These are phyloP conservation scores for Drosophila jambulina DNA, from an alignment of 1,140 invertebrate genomes.

Conservation along the genomic window DNA sequence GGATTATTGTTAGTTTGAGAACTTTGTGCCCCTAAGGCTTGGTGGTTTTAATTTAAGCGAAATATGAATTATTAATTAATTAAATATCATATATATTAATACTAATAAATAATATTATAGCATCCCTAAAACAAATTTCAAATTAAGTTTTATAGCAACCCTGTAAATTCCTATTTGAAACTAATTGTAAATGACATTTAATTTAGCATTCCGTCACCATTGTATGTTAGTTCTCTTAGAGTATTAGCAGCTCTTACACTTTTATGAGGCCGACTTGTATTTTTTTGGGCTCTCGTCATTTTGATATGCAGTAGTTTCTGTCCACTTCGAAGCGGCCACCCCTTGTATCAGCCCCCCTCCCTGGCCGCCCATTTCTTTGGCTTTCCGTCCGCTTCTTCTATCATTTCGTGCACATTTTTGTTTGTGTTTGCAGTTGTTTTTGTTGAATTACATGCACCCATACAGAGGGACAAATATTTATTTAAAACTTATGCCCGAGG, in stretches of 20 bases:
- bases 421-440: conserved; percentile 63
- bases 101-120: neutral
- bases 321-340: conserved; percentile 31
- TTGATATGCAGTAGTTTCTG: conserved; percentile 64
- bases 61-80: rapidly evolving
- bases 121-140: no score
- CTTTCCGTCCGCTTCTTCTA: conserved; percentile 41
- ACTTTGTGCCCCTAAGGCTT: neutral
- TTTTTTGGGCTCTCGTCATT: conserved; percentile 48
- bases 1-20: neutral
- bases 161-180: neutral
- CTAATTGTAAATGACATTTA: neutral
- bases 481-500: conserved; percentile 82
- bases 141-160: neutral
- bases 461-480: conserved; percentile 74
- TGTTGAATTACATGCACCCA: conserved; percentile 82
- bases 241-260: conserved; percentile 21
- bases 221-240: neutral
- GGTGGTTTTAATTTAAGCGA: neutral
- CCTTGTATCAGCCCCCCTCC: neutral
- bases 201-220: neutral
- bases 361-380: conserved; percentile 63
- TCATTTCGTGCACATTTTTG: conserved; percentile 50
- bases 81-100: no score
- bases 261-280: conserved; percentile 1